Evolutionary conservation across 2,888 invertebrate genomes (phyloP).

Genomic region (Hesperia comma): DNA sequence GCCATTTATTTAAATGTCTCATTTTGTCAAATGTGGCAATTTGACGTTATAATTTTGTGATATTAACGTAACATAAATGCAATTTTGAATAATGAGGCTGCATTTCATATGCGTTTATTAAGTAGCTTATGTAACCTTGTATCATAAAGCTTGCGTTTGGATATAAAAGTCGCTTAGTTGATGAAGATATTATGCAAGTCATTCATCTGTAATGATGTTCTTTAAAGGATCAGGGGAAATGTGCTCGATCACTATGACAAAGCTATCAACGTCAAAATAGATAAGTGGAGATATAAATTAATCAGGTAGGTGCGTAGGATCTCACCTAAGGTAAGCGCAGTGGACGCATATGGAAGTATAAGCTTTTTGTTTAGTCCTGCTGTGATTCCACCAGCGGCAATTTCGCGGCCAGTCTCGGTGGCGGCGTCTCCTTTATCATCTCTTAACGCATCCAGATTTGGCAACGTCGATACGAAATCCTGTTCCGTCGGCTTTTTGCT

Average conservation of each 20-base stretch:
- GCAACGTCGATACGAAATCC: constrained; percentile 80
- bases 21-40: not conserved
- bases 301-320: constrained; percentile 40
- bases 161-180: constrained; percentile 22
- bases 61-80: constrained; percentile 18
- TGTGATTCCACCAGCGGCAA: constrained; percentile 57
- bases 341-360: constrained; percentile 53
- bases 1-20: constrained; percentile 11
- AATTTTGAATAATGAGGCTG: constrained; percentile 23
- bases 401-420: constrained; percentile 55
- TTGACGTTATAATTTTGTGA: constrained; percentile 17
- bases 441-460: constrained; percentile 82
- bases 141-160: constrained; percentile 18
- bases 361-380: constrained; percentile 50
- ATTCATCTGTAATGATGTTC: constrained; percentile 42
- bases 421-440: constrained; percentile 80
- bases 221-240: constrained; percentile 41
- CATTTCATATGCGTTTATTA: constrained; percentile 20
- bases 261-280: constrained; percentile 42
- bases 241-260: constrained; percentile 49
- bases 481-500: constrained; percentile 79
- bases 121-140: constrained; percentile 16
- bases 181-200: constrained; percentile 59
- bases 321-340: constrained; percentile 40
- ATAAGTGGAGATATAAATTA: constrained; percentile 46